Percentiles rank a stretch among this genome's conserved stretches.
Conservation (phyloP, 2,888 invertebrate genomes). For the Dolichopus griseipennis region DNA sequence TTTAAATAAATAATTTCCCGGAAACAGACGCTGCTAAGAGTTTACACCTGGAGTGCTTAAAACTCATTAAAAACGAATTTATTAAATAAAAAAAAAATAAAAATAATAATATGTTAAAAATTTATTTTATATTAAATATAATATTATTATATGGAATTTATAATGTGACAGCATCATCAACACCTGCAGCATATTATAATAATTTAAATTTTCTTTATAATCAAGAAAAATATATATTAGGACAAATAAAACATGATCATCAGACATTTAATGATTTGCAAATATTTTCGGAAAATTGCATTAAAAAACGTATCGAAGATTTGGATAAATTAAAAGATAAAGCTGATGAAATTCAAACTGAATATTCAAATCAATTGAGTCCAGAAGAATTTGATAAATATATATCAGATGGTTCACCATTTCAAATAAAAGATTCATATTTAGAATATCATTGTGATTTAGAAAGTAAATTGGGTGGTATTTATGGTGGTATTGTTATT, state of each 20-base stretch:
- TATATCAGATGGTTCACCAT: neutral
- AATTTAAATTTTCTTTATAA: neutral
- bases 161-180: neutral
- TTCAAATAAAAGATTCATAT: neutral
- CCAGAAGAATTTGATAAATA: neutral
- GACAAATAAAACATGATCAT: neutral
- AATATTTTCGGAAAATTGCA: neutral
- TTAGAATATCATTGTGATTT: conserved; percentile 1
- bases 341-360: neutral
- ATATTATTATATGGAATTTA: neutral
- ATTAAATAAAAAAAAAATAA: neutral
- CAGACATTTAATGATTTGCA: neutral
- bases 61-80: neutral
- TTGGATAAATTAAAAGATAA: neutral
- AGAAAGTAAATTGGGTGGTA: conserved; percentile 4
- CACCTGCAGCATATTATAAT: neutral
- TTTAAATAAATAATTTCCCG: neutral
- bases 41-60: neutral
- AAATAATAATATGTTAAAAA: neutral
- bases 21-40: neutral
- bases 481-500: neutral
- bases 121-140: neutral
- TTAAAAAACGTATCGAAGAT: neutral
- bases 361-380: neutral
- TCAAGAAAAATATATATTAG: conserved; percentile 1